These are phyloP conservation scores for Drosophila takahashii DNA, from an alignment of 1,140 invertebrate genomes.

Conservation along the genomic window DNA sequence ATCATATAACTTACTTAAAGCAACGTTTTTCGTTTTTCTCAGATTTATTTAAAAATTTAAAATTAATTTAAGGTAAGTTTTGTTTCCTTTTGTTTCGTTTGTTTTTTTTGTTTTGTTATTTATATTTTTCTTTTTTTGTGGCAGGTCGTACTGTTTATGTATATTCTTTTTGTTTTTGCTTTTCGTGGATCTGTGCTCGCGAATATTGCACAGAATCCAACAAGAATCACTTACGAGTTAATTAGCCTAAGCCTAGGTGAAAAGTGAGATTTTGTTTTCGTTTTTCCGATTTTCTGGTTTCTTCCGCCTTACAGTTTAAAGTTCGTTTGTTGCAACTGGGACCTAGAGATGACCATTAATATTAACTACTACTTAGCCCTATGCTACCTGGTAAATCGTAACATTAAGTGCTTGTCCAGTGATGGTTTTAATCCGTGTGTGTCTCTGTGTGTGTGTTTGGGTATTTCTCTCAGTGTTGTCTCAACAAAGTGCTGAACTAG, in stretches of 20 bases:
- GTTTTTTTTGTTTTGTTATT: background rate
- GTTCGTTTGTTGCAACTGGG: slow-evolving; percentile 69
- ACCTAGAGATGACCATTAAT: slow-evolving; percentile 64
- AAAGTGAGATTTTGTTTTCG: slow-evolving; percentile 47
- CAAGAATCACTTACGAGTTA: slow-evolving; percentile 53
- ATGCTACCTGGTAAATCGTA: slow-evolving; percentile 69
- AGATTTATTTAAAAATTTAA: slow-evolving; percentile 69
- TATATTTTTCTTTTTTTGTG: slow-evolving; percentile 52
- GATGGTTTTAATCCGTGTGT: slow-evolving; percentile 37
- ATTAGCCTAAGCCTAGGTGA: slow-evolving; percentile 43
- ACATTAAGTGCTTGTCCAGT: slow-evolving; percentile 74
- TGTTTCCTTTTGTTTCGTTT: slow-evolving; percentile 30
- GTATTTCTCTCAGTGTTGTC: slow-evolving; percentile 33
- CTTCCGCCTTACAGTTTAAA: slow-evolving; percentile 53
- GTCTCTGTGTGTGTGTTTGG: slow-evolving; percentile 20
- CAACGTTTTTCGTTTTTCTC: slow-evolving; percentile 52
- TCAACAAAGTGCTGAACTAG: slow-evolving; percentile 77
- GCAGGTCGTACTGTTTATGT: slow-evolving; percentile 75
- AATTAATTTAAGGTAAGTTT: slow-evolving; percentile 64
- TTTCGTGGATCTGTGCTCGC: slow-evolving; percentile 22
- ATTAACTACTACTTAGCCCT: slow-evolving; percentile 64
- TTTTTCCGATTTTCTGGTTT: slow-evolving; percentile 19
- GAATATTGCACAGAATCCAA: slow-evolving; percentile 31
- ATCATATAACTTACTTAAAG: slow-evolving; percentile 72
- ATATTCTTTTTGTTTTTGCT: slow-evolving; percentile 15